These are phyloP conservation scores for Chloebia gouldiae DNA, from an alignment of 2,113 vertebrate genomes.

Conservation along the genomic window DNA sequence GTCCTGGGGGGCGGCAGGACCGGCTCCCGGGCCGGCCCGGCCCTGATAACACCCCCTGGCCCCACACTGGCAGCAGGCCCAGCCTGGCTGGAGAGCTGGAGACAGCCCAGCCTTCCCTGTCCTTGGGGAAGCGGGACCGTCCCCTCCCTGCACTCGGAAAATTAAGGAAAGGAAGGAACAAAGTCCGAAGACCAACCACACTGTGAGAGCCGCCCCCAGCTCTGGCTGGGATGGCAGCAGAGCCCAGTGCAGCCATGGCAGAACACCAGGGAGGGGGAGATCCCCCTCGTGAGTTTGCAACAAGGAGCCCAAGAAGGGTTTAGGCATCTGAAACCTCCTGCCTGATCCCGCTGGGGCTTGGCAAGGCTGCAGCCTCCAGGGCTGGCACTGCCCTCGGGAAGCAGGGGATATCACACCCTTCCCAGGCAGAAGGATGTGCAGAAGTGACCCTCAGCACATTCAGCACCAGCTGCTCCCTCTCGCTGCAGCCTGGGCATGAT, in stretches of 20 bases:
- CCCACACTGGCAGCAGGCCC: not conserved
- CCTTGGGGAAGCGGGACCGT: not conserved
- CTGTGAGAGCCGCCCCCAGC: accelerated
- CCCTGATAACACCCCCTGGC: conserved; percentile 24
- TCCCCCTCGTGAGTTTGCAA: not conserved
- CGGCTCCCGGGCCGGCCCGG: not conserved
- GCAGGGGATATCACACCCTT: not conserved
- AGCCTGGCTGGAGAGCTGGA: not conserved
- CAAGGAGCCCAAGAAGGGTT: not conserved
- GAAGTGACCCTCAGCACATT: accelerated
- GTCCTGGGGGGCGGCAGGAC: not conserved
- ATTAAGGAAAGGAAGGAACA: not conserved
- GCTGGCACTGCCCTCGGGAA: not conserved
- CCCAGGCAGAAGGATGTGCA: not conserved
- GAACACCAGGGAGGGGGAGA: not conserved
- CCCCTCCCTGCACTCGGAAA: not conserved
- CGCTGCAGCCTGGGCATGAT: not conserved
- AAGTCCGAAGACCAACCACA: not conserved
- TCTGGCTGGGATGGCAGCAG: not conserved
- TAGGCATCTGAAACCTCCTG: not conserved
- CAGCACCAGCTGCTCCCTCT: not conserved
- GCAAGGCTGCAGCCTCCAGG: not conserved
- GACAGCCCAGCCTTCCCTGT: not conserved
- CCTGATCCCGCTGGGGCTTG: accelerated
- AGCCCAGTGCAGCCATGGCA: accelerated